Conservation (phyloP, 2,888 invertebrate species). For the Portevinia maculata region DNA sequence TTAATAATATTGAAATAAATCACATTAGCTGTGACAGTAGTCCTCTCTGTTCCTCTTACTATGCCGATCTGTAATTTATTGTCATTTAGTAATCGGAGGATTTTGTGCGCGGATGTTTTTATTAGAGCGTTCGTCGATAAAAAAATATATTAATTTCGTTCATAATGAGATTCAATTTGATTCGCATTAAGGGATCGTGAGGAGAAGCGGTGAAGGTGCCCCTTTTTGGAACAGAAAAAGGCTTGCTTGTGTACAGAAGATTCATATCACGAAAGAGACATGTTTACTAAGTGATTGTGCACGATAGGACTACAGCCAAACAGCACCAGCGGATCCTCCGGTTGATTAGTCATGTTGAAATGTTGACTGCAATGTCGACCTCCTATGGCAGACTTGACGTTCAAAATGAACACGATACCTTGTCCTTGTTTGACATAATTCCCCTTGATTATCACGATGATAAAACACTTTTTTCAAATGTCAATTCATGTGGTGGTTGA, state of each 20-base stretch:
- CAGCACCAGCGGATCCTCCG: conserved; percentile 2
- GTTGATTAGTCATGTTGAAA: conserved; percentile 60
- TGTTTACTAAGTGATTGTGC: conserved; percentile 50
- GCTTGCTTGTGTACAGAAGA: conserved; percentile 31
- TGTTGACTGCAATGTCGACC: conserved; percentile 31
- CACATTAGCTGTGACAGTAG: conserved; percentile 71
- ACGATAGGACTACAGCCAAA: conserved; percentile 8
- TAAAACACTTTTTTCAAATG: conserved; percentile 77
- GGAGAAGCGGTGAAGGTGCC: conserved; percentile 3
- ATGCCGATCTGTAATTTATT: conserved; percentile 62
- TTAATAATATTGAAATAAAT: conserved; percentile 74
- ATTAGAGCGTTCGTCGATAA: conserved; percentile 36
- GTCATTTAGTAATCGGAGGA: conserved; percentile 65
- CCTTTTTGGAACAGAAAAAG: conserved; percentile 38
- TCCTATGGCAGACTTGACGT: conserved; percentile 37
- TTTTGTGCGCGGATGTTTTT: conserved; percentile 66
- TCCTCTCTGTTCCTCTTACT: not conserved
- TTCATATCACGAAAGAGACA: conserved; percentile 59
- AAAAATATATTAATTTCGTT: conserved; percentile 64
- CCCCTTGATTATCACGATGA: conserved; percentile 80
- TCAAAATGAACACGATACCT: conserved; percentile 76
- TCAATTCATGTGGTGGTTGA: conserved; percentile 7
- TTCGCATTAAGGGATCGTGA: conserved; percentile 55
- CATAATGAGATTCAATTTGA: conserved; percentile 70
- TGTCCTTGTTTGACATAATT: conserved; percentile 82